These are phyloP conservation scores for Rhysida immarginata DNA, from an alignment of 1,140 invertebrate species.

Conservation along the genomic window DNA sequence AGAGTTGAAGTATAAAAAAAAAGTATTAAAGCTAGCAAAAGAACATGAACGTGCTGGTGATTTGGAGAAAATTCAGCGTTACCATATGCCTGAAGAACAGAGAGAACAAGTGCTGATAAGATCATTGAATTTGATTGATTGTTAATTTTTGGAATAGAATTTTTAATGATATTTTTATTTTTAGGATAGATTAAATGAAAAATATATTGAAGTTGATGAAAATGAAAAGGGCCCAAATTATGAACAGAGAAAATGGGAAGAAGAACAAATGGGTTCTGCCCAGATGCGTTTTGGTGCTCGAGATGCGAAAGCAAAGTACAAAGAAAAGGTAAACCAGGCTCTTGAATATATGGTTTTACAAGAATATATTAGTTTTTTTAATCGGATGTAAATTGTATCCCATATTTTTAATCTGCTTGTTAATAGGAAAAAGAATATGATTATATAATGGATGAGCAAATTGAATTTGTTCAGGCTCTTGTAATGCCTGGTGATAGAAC, in stretches of 20 bases:
- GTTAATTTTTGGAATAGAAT: not conserved
- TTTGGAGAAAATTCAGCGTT: slow-evolving; percentile 77
- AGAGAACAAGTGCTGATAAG: slow-evolving; percentile 12
- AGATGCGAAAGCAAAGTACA: slow-evolving; percentile 46
- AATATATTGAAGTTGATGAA: slow-evolving; percentile 78
- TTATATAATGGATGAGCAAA: slow-evolving; percentile 83
- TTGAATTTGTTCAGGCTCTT: slow-evolving; percentile 91
- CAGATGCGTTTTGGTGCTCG: slow-evolving; percentile 84
- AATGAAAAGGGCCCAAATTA: slow-evolving; percentile 70
- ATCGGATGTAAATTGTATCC: not conserved
- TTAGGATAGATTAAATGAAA: slow-evolving; percentile 36
- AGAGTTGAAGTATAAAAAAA: slow-evolving; percentile 81
- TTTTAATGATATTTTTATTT: not conserved
- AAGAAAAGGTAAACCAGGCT: slow-evolving; percentile 17
- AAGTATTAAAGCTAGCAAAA: slow-evolving; percentile 73
- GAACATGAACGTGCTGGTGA: slow-evolving; percentile 89
- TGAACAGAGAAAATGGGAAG: slow-evolving; percentile 96
- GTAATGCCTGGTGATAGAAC: slow-evolving; percentile 60
- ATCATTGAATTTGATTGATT: not conserved
- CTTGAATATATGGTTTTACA: not conserved
- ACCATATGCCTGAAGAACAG: slow-evolving; percentile 75
- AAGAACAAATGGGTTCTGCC: slow-evolving; percentile 89
- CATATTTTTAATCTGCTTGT: not conserved
- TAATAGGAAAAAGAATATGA: slow-evolving; percentile 67
- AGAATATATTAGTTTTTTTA: no score